A percentile compares a stretch with the other conserved stretches of the same genome.
phyloP scores from a whole-genome alignment of 92 coral and sea anemone species.

The Porites lobata region DNA sequence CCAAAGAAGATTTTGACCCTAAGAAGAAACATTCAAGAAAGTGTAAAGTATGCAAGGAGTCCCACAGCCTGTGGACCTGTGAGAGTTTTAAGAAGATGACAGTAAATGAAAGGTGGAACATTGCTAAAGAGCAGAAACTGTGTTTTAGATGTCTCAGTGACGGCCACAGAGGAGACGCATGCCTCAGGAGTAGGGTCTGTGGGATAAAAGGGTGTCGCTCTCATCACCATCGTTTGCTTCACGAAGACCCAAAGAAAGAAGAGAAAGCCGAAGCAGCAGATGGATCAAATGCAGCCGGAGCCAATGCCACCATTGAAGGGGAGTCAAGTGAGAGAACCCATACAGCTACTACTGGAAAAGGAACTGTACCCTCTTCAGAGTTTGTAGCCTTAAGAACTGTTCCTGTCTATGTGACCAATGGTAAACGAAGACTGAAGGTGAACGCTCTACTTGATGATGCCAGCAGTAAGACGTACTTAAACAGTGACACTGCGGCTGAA shows the following conservation, averaged over 20 bases:
- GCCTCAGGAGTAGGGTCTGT: conserved; percentile 59
- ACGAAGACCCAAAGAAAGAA: conserved; percentile 20
- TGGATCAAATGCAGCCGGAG: neutral
- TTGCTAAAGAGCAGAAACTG: conserved; percentile 46
- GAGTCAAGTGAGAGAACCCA: conserved; percentile 50
- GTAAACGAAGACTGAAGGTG: neutral
- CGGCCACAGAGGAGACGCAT: conserved; percentile 60
- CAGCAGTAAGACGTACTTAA: conserved; percentile 32
- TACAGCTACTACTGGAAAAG: conserved; percentile 30
- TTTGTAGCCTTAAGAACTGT: conserved; percentile 61
- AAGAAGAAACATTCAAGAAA: neutral
- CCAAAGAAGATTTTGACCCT: neutral
- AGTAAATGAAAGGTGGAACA: conserved; percentile 35
- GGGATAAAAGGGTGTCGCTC: conserved; percentile 62
- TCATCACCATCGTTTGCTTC: conserved; percentile 65
- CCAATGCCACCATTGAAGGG: conserved; percentile 3
- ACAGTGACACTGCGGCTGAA: conserved; percentile 49
- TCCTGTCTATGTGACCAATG: conserved; percentile 51
- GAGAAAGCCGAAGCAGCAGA: neutral
- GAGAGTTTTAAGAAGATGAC: conserved; percentile 48
- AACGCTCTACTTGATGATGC: conserved; percentile 35
- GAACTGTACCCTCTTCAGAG: conserved; percentile 15
- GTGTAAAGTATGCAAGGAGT: conserved; percentile 47
- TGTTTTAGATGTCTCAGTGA: conserved; percentile 61
- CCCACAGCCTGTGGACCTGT: conserved; percentile 59